phyloP scores from a whole-genome alignment of 2,113 vertebrate species.

The Toxotes jaculatrix region DNA sequence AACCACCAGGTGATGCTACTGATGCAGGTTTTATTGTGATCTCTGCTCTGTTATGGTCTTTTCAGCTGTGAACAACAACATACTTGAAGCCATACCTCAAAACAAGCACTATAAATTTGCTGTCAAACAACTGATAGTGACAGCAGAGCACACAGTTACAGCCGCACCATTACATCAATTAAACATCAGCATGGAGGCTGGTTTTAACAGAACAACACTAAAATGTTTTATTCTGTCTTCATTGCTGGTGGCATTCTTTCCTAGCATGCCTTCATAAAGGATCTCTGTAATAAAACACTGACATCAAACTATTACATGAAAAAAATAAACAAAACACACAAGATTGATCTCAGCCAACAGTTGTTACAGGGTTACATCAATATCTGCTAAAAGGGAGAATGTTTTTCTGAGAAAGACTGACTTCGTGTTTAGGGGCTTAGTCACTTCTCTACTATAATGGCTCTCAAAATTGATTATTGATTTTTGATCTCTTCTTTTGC shows the following conservation, averaged over 20 bases:
- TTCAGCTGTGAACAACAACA: neutral
- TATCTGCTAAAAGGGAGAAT: neutral
- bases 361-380: neutral
- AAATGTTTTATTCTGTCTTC: neutral
- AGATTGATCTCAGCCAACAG: neutral
- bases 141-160: neutral
- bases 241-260: neutral
- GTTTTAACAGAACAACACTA: neutral
- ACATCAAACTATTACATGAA: neutral
- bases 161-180: neutral
- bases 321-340: neutral
- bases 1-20: constrained; percentile 68
- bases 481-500: neutral
- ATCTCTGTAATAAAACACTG: neutral
- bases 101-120: neutral
- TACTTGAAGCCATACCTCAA: neutral
- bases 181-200: neutral
- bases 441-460: neutral
- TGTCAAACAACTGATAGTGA: neutral
- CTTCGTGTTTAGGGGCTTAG: neutral
- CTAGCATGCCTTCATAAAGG: neutral
- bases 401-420: neutral
- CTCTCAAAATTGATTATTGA: neutral
- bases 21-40: neutral
- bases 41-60: neutral